A percentile compares a stretch with the other conserved stretches of the same genome.
Conservation (phyloP, 2,888 invertebrate species). For the Heliconius erato region DNA sequence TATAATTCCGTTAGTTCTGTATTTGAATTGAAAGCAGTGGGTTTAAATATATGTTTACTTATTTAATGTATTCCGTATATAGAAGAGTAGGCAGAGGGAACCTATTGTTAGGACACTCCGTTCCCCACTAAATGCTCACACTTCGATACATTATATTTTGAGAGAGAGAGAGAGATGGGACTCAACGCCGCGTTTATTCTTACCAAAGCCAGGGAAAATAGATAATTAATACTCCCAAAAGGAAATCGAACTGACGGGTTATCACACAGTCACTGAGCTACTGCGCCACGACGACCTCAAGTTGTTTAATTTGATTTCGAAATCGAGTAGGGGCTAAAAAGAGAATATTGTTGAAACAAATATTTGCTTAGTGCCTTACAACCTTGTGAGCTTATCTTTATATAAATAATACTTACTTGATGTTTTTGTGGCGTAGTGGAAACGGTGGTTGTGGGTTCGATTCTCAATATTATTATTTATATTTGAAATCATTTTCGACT, state of each 20-base stretch:
- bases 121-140: background rate
- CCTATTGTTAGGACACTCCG: background rate
- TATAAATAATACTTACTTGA: slow-evolving; percentile 60
- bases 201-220: too few species aligned
- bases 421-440: too few species aligned
- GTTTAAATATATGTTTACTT: slow-evolving; percentile 58
- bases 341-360: slow-evolving; percentile 82
- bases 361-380: slow-evolving; percentile 73
- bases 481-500: background rate
- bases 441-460: background rate
- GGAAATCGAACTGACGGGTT: too few species aligned
- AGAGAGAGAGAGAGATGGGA: background rate
- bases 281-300: slow-evolving; percentile 39
- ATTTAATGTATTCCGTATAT: background rate
- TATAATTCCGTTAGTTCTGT: slow-evolving; percentile 72
- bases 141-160: background rate
- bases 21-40: slow-evolving; percentile 71
- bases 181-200: background rate
- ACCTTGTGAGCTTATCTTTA: slow-evolving; percentile 72
- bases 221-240: too few species aligned
- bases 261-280: too few species aligned
- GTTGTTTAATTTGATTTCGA: slow-evolving; percentile 83
- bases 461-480: background rate
- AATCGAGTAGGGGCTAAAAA: slow-evolving; percentile 74
- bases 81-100: background rate